Base-by-base conservation (phyloP, 2,113 vertebrate genomes). In the Edolisoma coerulescens region DNA sequence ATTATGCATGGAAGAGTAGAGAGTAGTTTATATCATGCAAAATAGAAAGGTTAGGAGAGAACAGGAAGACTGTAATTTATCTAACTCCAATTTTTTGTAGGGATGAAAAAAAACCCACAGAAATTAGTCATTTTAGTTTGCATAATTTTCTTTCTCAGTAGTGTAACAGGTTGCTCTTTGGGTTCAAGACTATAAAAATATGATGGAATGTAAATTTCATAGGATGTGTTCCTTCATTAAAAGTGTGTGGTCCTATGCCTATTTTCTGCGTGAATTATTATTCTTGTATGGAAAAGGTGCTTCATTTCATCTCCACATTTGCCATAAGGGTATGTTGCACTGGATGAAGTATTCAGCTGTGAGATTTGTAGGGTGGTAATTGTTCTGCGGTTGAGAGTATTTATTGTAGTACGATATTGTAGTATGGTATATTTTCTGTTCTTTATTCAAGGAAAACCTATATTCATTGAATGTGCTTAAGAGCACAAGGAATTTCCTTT, bases 91-190 rank as follows among this genome's bases (percentile, higher is more conserved):
- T 33, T 59, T 79, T 80, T 26, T 42, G 1, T 47, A 37, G 10
- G 12, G 39, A 54, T 59, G 5, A 33, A 41, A 35, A 67, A 47
- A 42, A 2, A 0, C 0, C 0, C 10, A 18, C 8, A 67, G 3
- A 57, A 47, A 49, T 56, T 24, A 32, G 4, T 4, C 16, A n/a
- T 24, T 78, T 89, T 54, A 45, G 33, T 42, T 71, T 68, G 2
- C 4, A 81, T 3, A 7, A 12, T 60, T 12, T 56, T 47, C 9
- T 30, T 64, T 76, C 32, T 64, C 16, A 16, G 13, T 64, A 39
- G 21, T 52, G 56, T 47, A 59, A 10, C 6, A 37, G 13, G 6
- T 64, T 93, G 16, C 3, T 21, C 13, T 59, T 57, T 68, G 22
- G 5, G 2, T 69, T 54, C 39, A 64, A 60, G 24, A 39, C 14